Evolutionary conservation across 2,113 vertebrate species (phyloP).

Genomic region (Dasyprocta punctata): DNA sequence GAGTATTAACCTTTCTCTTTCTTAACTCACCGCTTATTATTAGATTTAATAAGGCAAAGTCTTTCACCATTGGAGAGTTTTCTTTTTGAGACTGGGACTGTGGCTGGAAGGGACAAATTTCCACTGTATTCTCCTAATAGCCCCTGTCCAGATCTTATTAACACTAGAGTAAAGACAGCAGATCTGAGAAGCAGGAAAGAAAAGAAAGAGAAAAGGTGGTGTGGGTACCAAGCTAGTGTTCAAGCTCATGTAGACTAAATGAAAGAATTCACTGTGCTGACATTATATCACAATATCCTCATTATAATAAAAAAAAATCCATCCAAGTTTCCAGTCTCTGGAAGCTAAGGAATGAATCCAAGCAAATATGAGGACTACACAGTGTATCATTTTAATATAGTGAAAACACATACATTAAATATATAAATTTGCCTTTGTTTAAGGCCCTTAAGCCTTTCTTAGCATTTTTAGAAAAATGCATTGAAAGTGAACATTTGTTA

Average conservation of each 20-base stretch:
- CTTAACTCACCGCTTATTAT: neutral
- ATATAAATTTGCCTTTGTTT: constrained; percentile 51
- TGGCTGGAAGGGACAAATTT: neutral
- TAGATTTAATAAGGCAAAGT: constrained; percentile 12
- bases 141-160: neutral
- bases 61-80: neutral
- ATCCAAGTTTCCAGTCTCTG: neutral
- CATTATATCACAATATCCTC: neutral
- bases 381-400: constrained; percentile 55
- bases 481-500: constrained; percentile 66
- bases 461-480: constrained; percentile 67
- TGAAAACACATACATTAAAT: constrained; percentile 58
- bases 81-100: neutral
- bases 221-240: neutral
- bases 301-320: neutral
- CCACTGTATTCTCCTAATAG: neutral
- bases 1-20: neutral
- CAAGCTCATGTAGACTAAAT: neutral
- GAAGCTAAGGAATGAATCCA: constrained; percentile 35
- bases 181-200: neutral
- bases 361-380: neutral
- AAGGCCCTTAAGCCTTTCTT: constrained; percentile 69
- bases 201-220: neutral
- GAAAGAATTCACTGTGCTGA: neutral
- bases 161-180: neutral